phyloP scores from a whole-genome alignment of 2,113 vertebrate genomes.

The Megatriorchis doriae region DNA sequence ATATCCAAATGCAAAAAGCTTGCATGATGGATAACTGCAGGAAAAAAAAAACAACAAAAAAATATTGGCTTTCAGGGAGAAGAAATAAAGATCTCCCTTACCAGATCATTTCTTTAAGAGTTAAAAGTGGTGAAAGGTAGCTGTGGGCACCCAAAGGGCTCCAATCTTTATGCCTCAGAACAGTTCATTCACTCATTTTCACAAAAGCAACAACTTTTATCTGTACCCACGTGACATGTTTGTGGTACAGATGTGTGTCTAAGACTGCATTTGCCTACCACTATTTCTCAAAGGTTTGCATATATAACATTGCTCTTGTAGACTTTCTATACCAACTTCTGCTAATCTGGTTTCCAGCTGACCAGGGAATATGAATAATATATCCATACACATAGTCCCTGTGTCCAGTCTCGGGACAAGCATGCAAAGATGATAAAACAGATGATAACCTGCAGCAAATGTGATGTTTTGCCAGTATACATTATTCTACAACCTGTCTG shows the following conservation, averaged over 20 bases:
- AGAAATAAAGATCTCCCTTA: background rate
- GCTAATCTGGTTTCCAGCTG: background rate
- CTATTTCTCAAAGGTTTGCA: background rate
- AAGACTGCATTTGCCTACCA: background rate
- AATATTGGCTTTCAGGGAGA: background rate
- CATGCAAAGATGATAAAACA: background rate
- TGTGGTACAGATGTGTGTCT: background rate
- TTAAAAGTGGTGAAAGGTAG: background rate
- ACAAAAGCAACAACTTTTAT: background rate
- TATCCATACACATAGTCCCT: background rate
- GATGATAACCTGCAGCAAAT: background rate
- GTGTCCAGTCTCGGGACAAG: background rate
- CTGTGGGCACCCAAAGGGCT: background rate
- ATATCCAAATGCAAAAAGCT: background rate
- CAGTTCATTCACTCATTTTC: background rate
- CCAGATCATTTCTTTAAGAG: background rate
- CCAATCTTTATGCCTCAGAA: background rate
- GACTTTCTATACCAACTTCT: background rate
- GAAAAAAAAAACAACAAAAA: background rate
- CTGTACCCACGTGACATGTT: too few relatives aligned
- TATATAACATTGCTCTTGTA: background rate
- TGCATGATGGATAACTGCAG: background rate
- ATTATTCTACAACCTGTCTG: background rate
- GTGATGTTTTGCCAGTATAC: fast-evolving
- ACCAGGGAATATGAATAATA: background rate